Base-by-base conservation (phyloP, 2,797 vertebrate species). In the Scomberomorus guttatus region DNA sequence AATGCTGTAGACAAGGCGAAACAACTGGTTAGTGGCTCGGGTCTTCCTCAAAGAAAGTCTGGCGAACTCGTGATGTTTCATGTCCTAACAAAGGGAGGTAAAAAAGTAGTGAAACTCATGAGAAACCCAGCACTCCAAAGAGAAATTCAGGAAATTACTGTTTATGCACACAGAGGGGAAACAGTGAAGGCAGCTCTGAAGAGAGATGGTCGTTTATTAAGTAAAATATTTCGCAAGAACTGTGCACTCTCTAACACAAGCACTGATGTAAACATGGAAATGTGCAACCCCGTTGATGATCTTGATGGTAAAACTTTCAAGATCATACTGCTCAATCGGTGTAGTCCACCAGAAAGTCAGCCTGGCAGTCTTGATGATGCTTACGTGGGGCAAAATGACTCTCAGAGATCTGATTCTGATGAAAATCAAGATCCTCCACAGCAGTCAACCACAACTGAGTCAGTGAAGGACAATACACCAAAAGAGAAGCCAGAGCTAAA, bases 131-230 rank as follows among this genome's bases (percentile, higher is more conserved):
- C 0, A 0, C n/a, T 93, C 15, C 54, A 2, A 13, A 6, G 0
- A 6, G 0, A 1, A 0, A 0, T 51, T 15, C 0, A 37, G 0
- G 64, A 80, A 42, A 25, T 94, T 0, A 85, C 82, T 32, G 79
- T 94, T 25, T 94, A 78, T 34, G 91, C 74, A 0, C 77, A 54
- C 14, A 69, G 89, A 89, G 74, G 62, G 0, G 88, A 92, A 14
- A 92, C 5, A 0, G 66, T 94, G 13, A 83, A 77, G 24, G 2
- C 24, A 0, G 92, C 93, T 55, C 75, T 95, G 1, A 66, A 0
- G 44, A 78, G 80, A 74, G 94, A 94, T 56, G 91, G 88, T 0
- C 80, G 91, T 25, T 89, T 90, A 22, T 25, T 0, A 4, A 0
- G 0, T 0, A 3, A 0, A 0, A 0, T 87, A 3, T 90, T 89